A percentile compares a stretch with the other conserved stretches of the same genome.
phyloP scores from a whole-genome alignment of 2,113 vertebrate genomes.

The Gadus chalcogrammus region DNA sequence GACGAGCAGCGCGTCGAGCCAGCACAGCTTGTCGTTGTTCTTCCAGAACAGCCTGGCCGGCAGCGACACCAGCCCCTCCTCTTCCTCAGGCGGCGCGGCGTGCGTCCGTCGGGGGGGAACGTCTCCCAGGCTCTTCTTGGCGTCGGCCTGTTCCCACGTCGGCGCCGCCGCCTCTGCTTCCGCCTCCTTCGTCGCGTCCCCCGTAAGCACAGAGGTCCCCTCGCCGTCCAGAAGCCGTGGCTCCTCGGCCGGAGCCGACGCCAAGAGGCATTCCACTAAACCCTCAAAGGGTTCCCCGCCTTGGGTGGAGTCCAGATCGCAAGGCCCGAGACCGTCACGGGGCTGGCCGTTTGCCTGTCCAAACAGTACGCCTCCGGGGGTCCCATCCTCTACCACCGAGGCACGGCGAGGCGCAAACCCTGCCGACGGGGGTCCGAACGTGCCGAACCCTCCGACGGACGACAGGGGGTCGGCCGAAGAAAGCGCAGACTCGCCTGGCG shows the following conservation, averaged over 20 bases:
- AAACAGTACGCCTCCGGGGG: background rate
- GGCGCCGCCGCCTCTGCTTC: conserved; percentile 1
- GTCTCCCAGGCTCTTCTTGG: background rate
- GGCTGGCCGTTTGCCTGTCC: background rate
- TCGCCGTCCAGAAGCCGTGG: background rate
- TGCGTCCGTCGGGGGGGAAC: too few species aligned
- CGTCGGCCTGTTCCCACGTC: background rate
- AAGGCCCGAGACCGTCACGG: background rate
- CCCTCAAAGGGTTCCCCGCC: background rate
- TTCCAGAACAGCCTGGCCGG: conserved; percentile 79
- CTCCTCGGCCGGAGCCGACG: background rate
- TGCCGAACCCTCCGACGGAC: background rate
- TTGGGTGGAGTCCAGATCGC: conserved; percentile 6
- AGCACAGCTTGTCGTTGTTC: conserved; percentile 79
- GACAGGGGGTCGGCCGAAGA: background rate
- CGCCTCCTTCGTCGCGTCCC: background rate
- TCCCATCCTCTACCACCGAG: background rate
- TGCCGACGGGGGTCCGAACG: too few species aligned
- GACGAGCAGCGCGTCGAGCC: conserved; percentile 87
- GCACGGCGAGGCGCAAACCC: too few species aligned
- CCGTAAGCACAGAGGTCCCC: background rate
- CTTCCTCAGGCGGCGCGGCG: background rate
- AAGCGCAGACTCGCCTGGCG: background rate
- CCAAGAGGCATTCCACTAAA: background rate
- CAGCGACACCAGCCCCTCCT: conserved; percentile 33